Evolutionary conservation across 1,140 invertebrate species (phyloP).

Genomic region (Saccostrea cuccullata): DNA sequence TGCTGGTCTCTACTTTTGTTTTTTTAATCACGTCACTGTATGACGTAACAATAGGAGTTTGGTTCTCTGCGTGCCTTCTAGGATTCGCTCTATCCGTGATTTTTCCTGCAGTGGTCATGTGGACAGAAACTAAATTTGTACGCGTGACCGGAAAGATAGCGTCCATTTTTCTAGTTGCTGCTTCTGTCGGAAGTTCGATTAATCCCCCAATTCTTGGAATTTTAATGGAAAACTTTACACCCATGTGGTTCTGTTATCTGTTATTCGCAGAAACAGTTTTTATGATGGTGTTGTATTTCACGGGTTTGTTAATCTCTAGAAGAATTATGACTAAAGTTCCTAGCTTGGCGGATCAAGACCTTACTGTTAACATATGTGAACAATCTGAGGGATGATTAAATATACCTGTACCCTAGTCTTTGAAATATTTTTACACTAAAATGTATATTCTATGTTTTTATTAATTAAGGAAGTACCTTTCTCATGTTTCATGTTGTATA

Average conservation of each 20-base stretch:
- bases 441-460: no score
- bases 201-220: constrained; percentile 65
- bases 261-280: constrained; percentile 55
- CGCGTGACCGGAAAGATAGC: constrained; percentile 61
- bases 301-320: constrained; percentile 28
- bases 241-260: constrained; percentile 64
- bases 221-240: constrained; percentile 61
- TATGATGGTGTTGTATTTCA: constrained; percentile 40
- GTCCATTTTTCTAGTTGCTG: constrained; percentile 59
- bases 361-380: background rate
- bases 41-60: constrained; percentile 55
- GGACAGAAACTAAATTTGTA: constrained; percentile 62
- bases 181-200: constrained; percentile 53
- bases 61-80: constrained; percentile 55
- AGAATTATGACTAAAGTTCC: background rate
- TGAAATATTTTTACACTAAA: no score
- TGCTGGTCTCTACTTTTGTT: constrained; percentile 51
- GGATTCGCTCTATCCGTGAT: constrained; percentile 63
- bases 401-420: no score
- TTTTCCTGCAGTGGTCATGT: constrained; percentile 64
- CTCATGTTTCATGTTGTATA: no score
- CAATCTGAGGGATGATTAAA: no score
- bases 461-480: no score
- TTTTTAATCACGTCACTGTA: constrained; percentile 54
- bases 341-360: background rate